phyloP scores from a whole-genome alignment of 2,888 invertebrate genomes.

The Atherix ibis region DNA sequence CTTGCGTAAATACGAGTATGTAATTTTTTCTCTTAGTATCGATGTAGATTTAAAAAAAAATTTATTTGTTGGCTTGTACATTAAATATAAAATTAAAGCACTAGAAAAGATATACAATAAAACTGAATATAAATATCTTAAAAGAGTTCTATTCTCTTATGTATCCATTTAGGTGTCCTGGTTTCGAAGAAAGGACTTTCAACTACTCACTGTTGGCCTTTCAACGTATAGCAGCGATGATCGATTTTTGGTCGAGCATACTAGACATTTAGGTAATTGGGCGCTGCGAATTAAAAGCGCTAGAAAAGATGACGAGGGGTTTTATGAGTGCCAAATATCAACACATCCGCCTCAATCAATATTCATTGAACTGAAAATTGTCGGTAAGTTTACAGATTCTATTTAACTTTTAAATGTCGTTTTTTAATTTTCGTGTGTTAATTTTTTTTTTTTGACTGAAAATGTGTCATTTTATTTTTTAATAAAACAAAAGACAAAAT shows the following conservation, averaged over 20 bases:
- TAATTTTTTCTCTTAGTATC: no score
- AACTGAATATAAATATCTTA: no score
- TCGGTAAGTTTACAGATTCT: slow-evolving; percentile 30
- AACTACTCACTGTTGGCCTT: slow-evolving; percentile 39
- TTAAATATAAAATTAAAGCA: no score
- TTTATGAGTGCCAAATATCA: slow-evolving; percentile 42
- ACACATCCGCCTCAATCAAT: slow-evolving; percentile 41
- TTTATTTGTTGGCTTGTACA: no score
- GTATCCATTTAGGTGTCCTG: slow-evolving; percentile 42
- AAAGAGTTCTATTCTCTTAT: no score
- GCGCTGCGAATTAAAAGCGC: slow-evolving; percentile 20
- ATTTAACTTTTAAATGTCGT: background rate
- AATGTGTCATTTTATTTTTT: no score
- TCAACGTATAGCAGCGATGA: slow-evolving; percentile 41
- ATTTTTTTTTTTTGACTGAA: background rate
- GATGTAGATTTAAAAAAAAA: no score
- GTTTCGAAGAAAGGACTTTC: slow-evolving; percentile 41
- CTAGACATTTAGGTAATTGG: slow-evolving; percentile 34
- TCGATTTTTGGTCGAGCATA: slow-evolving; percentile 38
- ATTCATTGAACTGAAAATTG: slow-evolving; percentile 38
- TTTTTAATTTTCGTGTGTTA: no score
- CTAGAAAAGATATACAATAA: no score
- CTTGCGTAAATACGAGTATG: no score
- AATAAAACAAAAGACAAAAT: no score
- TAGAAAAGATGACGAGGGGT: slow-evolving; percentile 14